phyloP scores from a whole-genome alignment of 2,888 invertebrate species.

The Chydorus sphaericus region DNA sequence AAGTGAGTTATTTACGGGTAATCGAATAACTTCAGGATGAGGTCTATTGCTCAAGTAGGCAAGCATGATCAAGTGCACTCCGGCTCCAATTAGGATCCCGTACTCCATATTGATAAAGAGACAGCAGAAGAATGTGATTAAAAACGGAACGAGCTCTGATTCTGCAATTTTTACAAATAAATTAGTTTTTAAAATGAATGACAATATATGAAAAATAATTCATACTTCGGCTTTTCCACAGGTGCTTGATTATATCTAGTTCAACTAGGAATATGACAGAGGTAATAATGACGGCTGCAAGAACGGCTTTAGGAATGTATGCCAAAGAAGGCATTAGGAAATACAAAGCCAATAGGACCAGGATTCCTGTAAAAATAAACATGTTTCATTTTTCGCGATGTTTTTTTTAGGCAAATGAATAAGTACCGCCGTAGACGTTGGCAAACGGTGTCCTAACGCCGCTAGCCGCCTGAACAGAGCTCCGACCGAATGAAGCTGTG shows the following conservation, averaged over 20 bases:
- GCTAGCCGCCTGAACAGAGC: constrained; percentile 34
- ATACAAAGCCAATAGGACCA: constrained; percentile 68
- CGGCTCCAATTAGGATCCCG: constrained; percentile 15
- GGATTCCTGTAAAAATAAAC: constrained; percentile 36
- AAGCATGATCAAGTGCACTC: constrained; percentile 13
- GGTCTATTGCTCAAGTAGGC: constrained; percentile 11
- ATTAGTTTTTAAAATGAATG: not conserved
- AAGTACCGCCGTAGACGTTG: constrained; percentile 10
- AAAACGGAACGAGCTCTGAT: constrained; percentile 12
- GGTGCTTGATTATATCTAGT: constrained; percentile 48
- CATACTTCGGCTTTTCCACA: constrained; percentile 14
- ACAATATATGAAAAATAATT: not conserved
- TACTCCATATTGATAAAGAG: constrained; percentile 14
- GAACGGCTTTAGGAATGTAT: constrained; percentile 67
- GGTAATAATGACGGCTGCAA: constrained; percentile 80
- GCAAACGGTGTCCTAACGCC: constrained; percentile 33
- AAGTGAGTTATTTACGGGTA: not conserved
- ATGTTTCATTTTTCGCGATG: not conserved
- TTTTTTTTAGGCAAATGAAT: not conserved
- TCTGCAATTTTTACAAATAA: not conserved
- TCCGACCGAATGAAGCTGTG: constrained; percentile 34
- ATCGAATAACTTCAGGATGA: not conserved
- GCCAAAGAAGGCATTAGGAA: constrained; percentile 78
- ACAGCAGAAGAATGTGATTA: constrained; percentile 12
- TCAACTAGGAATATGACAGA: constrained; percentile 87